Evolutionary conservation across 1,140 invertebrate genomes (phyloP).

Genomic region (Amphibalanus amphitrite): DNA sequence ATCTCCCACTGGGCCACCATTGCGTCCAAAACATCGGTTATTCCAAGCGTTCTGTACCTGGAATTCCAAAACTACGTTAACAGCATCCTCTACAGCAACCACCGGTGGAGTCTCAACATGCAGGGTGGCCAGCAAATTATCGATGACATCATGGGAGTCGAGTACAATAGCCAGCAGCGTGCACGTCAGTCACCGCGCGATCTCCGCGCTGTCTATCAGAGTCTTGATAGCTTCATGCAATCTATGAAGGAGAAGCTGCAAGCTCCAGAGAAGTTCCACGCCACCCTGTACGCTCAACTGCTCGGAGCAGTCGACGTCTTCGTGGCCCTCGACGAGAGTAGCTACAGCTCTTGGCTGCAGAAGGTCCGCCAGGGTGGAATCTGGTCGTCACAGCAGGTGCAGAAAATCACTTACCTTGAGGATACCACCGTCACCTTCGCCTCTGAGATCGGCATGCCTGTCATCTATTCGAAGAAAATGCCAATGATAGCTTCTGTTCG

Average conservation of each 20-base stretch:
- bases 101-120: background rate
- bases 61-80: background rate
- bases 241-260: background rate
- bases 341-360: background rate
- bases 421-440: background rate
- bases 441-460: background rate
- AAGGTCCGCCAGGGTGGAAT: background rate
- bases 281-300: background rate
- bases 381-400: background rate
- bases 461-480: background rate
- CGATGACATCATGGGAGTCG: background rate
- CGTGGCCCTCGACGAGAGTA: background rate
- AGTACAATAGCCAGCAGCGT: too few species aligned
- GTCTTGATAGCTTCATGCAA: background rate
- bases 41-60: background rate
- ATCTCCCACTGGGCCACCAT: background rate
- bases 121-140: background rate
- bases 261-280: background rate
- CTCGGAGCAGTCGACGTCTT: background rate
- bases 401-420: background rate
- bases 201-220: background rate
- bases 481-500: background rate
- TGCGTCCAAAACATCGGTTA: background rate
- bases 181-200: background rate
- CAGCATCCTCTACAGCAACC: background rate